Evolutionary conservation across 2,888 invertebrate genomes (phyloP).

Genomic region (Dorcus parallelipipedus): DNA sequence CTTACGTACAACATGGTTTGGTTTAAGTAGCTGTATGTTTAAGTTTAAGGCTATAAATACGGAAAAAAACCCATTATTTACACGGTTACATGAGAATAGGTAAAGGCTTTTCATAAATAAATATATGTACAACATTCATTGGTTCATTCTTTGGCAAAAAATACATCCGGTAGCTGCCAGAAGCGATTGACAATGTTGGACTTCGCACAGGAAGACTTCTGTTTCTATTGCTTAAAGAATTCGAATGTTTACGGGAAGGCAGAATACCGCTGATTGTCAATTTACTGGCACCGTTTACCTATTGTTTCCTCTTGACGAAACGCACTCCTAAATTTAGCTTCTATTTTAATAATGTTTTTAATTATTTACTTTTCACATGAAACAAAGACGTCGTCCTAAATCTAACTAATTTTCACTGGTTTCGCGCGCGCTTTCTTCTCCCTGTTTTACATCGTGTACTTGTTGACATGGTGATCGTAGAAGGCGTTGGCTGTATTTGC

Average conservation of each 20-base stretch:
- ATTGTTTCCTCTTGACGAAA: no score
- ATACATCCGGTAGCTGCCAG: no score
- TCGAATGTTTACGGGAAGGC: no score
- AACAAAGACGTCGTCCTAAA: background rate
- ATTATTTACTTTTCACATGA: background rate
- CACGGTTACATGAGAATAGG: no score
- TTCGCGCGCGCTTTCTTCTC: background rate
- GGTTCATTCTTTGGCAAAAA: no score
- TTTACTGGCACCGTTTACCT: no score
- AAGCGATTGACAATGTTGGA: no score
- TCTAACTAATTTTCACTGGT: background rate
- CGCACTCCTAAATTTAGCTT: background rate
- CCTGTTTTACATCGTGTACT: slow-evolving; percentile 25
- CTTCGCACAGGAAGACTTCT: no score
- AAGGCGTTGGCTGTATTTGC: slow-evolving; percentile 46
- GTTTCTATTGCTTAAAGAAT: no score
- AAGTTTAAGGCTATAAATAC: background rate
- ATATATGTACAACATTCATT: background rate
- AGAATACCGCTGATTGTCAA: no score
- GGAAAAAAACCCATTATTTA: no score
- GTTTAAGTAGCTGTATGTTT: slow-evolving; percentile 2
- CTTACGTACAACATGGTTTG: background rate
- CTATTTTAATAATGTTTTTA: background rate
- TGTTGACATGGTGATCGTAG: slow-evolving; percentile 36
- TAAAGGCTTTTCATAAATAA: background rate